Conservation (phyloP, 2,797 vertebrate genomes). For the Thunnus albacares region DNA sequence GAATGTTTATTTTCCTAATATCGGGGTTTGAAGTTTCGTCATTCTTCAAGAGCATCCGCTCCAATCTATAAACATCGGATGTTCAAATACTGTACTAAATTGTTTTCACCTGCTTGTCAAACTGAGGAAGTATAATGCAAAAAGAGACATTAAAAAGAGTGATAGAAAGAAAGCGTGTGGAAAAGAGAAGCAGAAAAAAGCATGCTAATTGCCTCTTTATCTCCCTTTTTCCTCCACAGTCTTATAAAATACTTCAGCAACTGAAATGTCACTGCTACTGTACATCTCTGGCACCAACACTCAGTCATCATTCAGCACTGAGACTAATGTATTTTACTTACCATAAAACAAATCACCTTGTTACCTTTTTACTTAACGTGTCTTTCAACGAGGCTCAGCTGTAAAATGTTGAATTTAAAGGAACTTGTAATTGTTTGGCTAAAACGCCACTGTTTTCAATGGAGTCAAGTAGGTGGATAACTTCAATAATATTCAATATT, state of each 20-base stretch:
- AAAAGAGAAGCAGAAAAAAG: background rate
- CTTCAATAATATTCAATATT: background rate
- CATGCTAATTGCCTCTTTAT: background rate
- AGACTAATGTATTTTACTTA: background rate
- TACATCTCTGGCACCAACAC: background rate
- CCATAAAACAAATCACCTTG: background rate
- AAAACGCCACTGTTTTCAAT: background rate
- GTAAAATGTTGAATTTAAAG: background rate
- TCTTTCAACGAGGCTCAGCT: background rate
- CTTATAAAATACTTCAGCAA: background rate
- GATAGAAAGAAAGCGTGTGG: too few species aligned
- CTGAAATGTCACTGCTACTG: background rate
- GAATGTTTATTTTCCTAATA: background rate
- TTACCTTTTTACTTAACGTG: background rate
- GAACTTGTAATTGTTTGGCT: background rate
- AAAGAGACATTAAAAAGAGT: too few species aligned
- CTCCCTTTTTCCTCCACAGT: background rate
- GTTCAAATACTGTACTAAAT: too few species aligned
- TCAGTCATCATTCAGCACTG: background rate
- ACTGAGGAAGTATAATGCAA: background rate
- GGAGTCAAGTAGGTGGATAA: background rate
- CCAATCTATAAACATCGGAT: background rate
- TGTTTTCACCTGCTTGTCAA: background rate
- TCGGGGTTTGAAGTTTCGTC: background rate
- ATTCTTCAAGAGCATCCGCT: too few species aligned